Percentiles rank a stretch among this genome's conserved stretches.
phyloP scores from a whole-genome alignment of 2,113 vertebrate species.

The Phylloscopus trochiloides region DNA sequence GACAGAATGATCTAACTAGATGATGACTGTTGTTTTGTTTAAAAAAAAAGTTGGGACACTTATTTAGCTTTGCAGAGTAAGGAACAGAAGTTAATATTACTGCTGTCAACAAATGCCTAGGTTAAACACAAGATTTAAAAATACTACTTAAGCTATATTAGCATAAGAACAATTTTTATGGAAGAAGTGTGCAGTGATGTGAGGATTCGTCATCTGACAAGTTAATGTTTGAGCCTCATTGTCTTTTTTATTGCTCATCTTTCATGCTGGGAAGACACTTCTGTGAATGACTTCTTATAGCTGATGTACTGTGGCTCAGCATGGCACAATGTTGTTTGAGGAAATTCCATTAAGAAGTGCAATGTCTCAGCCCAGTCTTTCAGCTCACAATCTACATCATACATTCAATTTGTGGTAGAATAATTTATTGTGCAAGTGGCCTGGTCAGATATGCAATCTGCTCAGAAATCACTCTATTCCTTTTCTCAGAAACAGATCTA shows the following conservation, averaged over 20 bases:
- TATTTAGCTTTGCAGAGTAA: not conserved
- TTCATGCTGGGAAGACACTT: not conserved
- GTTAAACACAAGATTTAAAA: not conserved
- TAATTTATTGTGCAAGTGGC: not conserved
- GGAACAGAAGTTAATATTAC: not conserved
- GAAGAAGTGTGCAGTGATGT: not conserved
- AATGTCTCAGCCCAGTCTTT: not conserved
- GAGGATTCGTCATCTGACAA: not conserved
- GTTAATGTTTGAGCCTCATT: not conserved
- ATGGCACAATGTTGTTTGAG: not conserved
- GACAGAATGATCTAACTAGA: not conserved
- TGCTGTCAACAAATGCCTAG: not conserved
- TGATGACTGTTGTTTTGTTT: accelerated
- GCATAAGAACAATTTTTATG: not conserved
- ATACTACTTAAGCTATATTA: not conserved
- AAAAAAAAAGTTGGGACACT: not conserved
- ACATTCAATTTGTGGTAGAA: not conserved
- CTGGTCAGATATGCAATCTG: not conserved
- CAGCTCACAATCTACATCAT: not conserved
- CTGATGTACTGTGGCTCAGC: not conserved
- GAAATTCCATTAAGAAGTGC: not conserved
- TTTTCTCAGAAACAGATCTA: not conserved
- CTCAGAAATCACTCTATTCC: not conserved
- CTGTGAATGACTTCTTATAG: not conserved
- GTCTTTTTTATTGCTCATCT: not conserved